Base-by-base conservation (phyloP, 2,113 vertebrate genomes). In the Neotoma lepida region DNA sequence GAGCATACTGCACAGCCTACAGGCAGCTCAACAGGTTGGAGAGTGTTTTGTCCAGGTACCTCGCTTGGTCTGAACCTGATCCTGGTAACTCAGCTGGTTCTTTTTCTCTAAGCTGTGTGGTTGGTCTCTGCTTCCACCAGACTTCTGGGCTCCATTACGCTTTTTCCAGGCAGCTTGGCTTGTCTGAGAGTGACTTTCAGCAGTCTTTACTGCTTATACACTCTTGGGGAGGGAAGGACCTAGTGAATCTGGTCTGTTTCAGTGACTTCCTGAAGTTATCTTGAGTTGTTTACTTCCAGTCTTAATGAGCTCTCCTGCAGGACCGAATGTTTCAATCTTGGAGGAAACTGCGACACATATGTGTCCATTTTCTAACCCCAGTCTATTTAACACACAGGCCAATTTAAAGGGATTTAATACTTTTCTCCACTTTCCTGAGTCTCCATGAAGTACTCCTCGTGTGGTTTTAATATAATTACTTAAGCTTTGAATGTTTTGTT, bases 371-470 rank as follows among this genome's bases (percentile, higher is more conserved):
- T 80, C 88, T 58, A 82, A 95, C 64, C 6, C 9, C 20, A 93
- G 41, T 18, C 89, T 96, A 85, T 82, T 82, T 76, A 86, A 35
- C 56, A 1, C 76, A 56, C 28, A 61, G 28, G 12, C 17, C 41
- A 95, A 20, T 94, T 91, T 81, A 86, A 95, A 93, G 30, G 80
- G 80, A 77, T 87, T 90, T 58, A 20, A 84, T 87, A 18, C 17
- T 86, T 86, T 70, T 39, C 44, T 51, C 3, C 35, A 56, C 70
- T 93, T 94, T 90, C 28, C 76, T 82, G 24, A 61, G 26, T 78
- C 89, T 88, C 93, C 91, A 54, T 88, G 15, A 88, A 78, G 44
- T 71, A 28, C 20, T 87, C 84, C 39, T 85, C 18, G 51, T 80
- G 6, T n/a, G 35, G 26, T 61, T 68, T 91, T 87, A 80, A 56